These are phyloP conservation scores for Cataglyphis cursor DNA, from an alignment of 2,888 invertebrate genomes.

Conservation along the genomic window DNA sequence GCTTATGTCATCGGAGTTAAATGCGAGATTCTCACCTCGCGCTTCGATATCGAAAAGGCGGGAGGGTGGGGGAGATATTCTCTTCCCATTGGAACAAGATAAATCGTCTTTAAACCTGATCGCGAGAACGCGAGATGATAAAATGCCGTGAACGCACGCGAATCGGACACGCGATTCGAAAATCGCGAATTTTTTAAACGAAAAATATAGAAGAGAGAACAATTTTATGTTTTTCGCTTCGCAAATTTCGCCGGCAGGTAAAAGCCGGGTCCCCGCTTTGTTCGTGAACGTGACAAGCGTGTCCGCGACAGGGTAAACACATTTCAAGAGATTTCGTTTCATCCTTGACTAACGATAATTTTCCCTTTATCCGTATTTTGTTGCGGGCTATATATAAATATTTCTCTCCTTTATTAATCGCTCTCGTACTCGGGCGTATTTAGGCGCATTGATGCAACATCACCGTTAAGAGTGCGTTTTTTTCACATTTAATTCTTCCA, in stretches of 20 bases:
- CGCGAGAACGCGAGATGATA: background rate
- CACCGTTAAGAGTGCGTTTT: background rate
- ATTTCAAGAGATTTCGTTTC: constrained; percentile 10
- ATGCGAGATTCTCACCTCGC: background rate
- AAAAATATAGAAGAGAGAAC: background rate
- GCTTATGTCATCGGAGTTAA: background rate
- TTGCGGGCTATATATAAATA: constrained; percentile 11
- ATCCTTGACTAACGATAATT: background rate
- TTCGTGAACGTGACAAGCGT: background rate
- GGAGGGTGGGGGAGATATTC: background rate
- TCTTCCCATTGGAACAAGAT: background rate
- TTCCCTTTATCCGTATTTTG: background rate
- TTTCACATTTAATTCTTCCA: constrained; percentile 10
- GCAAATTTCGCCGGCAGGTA: constrained; percentile 5
- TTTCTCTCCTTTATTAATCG: constrained; percentile 21
- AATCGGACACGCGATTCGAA: background rate
- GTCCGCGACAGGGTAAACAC: constrained; percentile 1
- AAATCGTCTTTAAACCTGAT: background rate
- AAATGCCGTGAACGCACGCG: background rate
- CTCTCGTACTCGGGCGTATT: constrained; percentile 12
- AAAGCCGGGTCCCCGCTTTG: constrained; percentile 7
- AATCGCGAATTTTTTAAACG: background rate
- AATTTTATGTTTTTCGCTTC: background rate
- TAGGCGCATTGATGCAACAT: constrained; percentile 13
- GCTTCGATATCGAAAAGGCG: background rate